A percentile compares a stretch with the other conserved stretches of the same genome.
Evolutionary conservation across 2,888 invertebrate species (phyloP).

Genomic region (Dryocosmus kuriphilus): DNA sequence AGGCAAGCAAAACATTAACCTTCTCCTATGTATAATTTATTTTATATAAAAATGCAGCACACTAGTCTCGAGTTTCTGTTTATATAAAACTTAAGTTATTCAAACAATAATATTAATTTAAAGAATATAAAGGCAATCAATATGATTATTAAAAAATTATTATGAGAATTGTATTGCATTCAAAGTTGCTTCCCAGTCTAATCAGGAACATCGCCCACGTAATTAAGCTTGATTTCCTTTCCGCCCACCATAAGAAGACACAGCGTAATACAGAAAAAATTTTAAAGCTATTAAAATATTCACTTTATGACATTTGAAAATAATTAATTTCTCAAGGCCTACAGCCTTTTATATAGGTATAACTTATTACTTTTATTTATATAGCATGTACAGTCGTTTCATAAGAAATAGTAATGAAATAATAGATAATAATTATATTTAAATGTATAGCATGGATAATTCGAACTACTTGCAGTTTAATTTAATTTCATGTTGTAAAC

Average conservation of each 20-base stretch:
- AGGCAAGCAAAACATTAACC: neutral
- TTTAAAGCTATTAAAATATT: neutral
- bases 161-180: too few relatives aligned
- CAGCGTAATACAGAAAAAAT: neutral
- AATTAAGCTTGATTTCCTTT: neutral
- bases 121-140: too few relatives aligned
- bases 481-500: too few relatives aligned
- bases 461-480: too few relatives aligned
- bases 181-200: too few relatives aligned
- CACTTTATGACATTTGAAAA: neutral
- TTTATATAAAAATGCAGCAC: neutral
- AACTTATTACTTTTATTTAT: neutral
- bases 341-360: neutral
- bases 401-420: too few relatives aligned
- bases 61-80: neutral
- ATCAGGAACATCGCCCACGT: too few relatives aligned
- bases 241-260: too few relatives aligned
- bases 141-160: too few relatives aligned
- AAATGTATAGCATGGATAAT: too few relatives aligned
- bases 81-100: neutral
- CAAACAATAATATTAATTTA: neutral
- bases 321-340: neutral
- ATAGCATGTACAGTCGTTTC: too few relatives aligned
- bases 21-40: neutral
- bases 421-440: too few relatives aligned